Conservation (phyloP, 2,888 invertebrate genomes). For the Aelia acuminata region DNA sequence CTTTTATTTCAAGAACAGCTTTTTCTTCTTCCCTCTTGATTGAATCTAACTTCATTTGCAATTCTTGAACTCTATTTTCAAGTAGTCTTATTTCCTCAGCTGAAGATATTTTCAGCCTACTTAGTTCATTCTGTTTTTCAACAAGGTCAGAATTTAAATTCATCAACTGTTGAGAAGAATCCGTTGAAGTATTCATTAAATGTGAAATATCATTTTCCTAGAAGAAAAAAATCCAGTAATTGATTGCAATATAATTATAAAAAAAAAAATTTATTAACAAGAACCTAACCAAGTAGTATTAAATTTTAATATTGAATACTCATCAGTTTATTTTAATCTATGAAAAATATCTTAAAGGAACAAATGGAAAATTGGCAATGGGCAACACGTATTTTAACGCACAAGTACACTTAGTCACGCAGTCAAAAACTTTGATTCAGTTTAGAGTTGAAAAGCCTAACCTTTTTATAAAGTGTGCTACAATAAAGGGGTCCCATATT, state of each 20-base stretch:
- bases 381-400: no score
- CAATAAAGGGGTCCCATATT: no score
- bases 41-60: constrained; percentile 64
- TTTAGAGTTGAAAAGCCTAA: no score
- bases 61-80: constrained; percentile 66
- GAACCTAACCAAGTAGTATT: no score
- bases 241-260: neutral
- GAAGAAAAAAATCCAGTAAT: constrained; percentile 66
- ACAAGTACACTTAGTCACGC: no score
- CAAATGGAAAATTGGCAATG: no score
- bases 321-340: no score
- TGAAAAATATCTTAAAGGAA: no score
- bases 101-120: constrained; percentile 67
- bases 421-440: no score
- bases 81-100: constrained; percentile 65
- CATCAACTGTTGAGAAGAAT: constrained; percentile 69
- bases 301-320: no score
- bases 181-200: constrained; percentile 66
- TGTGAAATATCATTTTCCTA: constrained; percentile 67
- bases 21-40: constrained; percentile 50
- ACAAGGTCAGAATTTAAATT: constrained; percentile 69
- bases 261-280: no score
- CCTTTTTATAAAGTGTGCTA: no score
- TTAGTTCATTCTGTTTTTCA: constrained; percentile 69
- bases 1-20: constrained; percentile 57